phyloP scores from a whole-genome alignment of 2,888 invertebrate species.

The Coenonympha arcania region DNA sequence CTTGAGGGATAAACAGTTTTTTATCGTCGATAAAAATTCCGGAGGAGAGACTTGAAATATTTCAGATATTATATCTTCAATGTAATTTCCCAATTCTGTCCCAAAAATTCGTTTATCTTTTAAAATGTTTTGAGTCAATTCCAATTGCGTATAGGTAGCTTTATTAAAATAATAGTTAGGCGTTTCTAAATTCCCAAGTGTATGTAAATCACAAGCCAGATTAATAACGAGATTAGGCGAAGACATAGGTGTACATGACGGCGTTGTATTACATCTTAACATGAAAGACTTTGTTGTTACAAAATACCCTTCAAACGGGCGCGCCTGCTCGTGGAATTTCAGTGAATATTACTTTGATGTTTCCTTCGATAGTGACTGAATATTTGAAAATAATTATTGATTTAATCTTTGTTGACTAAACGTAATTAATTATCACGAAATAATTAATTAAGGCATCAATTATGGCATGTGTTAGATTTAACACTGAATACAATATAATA shows the following conservation, averaged over 20 bases:
- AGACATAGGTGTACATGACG: constrained; percentile 48
- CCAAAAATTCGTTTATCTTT: constrained; percentile 28
- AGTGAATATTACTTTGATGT: constrained; percentile 34
- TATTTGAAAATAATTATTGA: constrained; percentile 12
- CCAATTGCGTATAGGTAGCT: too few relatives aligned
- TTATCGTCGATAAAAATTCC: constrained; percentile 47
- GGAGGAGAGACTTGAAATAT: constrained; percentile 42
- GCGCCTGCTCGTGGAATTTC: constrained; percentile 41
- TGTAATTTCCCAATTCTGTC: background rate
- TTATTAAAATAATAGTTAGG: too few relatives aligned
- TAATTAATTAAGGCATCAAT: too few relatives aligned
- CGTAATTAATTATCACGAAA: too few relatives aligned
- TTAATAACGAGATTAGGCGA: constrained; percentile 45
- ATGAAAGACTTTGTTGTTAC: constrained; percentile 54
- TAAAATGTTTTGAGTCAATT: too few relatives aligned
- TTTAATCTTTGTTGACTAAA: background rate
- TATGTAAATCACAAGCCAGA: background rate
- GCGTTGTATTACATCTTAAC: constrained; percentile 53
- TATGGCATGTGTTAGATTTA: too few relatives aligned
- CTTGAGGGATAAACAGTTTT: constrained; percentile 53
- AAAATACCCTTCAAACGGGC: constrained; percentile 44
- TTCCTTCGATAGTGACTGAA: constrained; percentile 36
- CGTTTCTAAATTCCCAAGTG: too few relatives aligned
- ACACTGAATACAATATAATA: too few relatives aligned
- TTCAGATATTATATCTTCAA: constrained; percentile 30